Percentiles rank a stretch among this genome's conserved stretches.
These are phyloP conservation scores for Endomychus coccineus DNA, from an alignment of 2,888 invertebrate species.

Conservation along the genomic window DNA sequence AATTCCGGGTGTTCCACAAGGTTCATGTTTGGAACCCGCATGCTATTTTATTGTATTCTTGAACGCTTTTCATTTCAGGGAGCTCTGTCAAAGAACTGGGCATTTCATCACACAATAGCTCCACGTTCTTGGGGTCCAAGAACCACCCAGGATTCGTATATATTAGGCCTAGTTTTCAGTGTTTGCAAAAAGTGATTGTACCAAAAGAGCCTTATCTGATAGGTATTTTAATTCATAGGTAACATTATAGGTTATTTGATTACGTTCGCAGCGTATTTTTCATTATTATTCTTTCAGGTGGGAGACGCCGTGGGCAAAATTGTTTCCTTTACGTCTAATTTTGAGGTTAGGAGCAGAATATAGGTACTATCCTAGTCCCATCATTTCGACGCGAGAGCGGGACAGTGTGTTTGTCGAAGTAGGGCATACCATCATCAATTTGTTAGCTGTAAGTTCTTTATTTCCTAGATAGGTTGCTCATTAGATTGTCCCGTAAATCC, in stretches of 20 bases:
- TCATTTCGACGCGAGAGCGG: conserved; percentile 68
- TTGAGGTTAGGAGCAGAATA: conserved; percentile 76
- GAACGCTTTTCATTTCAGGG: conserved; percentile 43
- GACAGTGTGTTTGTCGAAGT: conserved; percentile 78
- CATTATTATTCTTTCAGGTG: conserved; percentile 42
- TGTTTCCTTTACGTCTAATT: conserved; percentile 66
- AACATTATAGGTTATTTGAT: conserved; percentile 14
- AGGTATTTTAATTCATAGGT: conserved; percentile 70
- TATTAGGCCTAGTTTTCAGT: conserved; percentile 72
- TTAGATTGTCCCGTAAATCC: no score
- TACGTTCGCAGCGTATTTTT: neutral
- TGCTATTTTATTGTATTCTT: conserved; percentile 22
- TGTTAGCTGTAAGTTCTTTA: conserved; percentile 56
- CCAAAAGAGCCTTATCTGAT: conserved; percentile 70
- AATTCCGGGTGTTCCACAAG: neutral
- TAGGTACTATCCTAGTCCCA: conserved; percentile 77
- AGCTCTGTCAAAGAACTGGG: conserved; percentile 64
- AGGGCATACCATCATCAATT: conserved; percentile 81
- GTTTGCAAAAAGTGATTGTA: conserved; percentile 64
- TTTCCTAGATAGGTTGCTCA: no score
- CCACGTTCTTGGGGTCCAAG: conserved; percentile 57
- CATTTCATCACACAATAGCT: conserved; percentile 55
- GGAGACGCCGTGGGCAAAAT: conserved; percentile 78
- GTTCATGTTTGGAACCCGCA: neutral
- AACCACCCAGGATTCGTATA: conserved; percentile 79